Evolutionary conservation across 2,113 vertebrate genomes (phyloP).

Genomic region (Planiliza haematocheilus): DNA sequence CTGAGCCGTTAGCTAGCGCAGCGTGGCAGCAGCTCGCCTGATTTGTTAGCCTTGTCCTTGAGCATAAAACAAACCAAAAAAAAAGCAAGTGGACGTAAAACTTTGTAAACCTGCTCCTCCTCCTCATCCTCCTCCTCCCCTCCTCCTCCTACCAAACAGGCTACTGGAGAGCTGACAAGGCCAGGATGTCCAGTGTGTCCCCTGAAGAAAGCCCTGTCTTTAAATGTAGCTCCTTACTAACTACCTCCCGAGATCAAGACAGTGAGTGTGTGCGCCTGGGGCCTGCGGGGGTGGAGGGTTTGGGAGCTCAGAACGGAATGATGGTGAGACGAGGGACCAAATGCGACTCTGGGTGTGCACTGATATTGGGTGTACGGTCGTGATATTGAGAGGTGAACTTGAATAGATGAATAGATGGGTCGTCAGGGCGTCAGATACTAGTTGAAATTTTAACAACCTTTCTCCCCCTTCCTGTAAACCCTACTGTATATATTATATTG

Average conservation of each 20-base stretch:
- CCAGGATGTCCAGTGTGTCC: constrained; percentile 90
- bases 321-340: constrained; percentile 6
- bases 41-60: constrained; percentile 41
- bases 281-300: constrained; percentile 48
- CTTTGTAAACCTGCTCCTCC: constrained; percentile 66
- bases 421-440: neutral
- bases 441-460: constrained; percentile 9
- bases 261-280: constrained; percentile 92
- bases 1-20: neutral
- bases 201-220: constrained; percentile 90
- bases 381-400: neutral
- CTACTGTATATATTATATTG: neutral
- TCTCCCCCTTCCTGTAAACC: neutral
- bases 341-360: constrained; percentile 26
- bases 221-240: constrained; percentile 99
- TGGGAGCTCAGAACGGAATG: constrained; percentile 1
- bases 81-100: constrained; percentile 56
- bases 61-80: constrained; percentile 32
- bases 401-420: constrained; percentile 21
- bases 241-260: constrained; percentile 92
- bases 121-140: constrained; percentile 69
- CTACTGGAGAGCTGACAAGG: constrained; percentile 99
- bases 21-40: constrained; percentile 38
- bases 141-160: constrained; percentile 87
- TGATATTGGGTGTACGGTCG: constrained; percentile 3